A percentile compares a stretch with the other conserved stretches of the same genome.
Conservation (phyloP, 1,140 invertebrate species). For the Zaprionus lachaisei region DNA sequence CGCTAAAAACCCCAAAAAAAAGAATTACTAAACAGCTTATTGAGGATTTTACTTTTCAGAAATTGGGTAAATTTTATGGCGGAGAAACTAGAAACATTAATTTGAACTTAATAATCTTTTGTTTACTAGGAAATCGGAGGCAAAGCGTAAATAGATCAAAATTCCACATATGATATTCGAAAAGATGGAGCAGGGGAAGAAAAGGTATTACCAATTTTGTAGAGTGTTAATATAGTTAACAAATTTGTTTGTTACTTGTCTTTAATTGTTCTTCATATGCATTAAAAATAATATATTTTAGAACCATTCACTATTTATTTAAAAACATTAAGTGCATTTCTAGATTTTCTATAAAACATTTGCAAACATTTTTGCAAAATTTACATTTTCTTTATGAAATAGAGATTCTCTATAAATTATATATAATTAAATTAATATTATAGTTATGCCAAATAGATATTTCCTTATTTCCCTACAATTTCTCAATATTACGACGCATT, state of each 20-base stretch:
- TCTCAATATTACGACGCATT: constrained; percentile 1
- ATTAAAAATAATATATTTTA: neutral
- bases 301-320: neutral
- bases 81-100: constrained; percentile 2
- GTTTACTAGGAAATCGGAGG: neutral
- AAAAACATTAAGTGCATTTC: no score
- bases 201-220: neutral
- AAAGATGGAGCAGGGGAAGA: no score
- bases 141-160: neutral
- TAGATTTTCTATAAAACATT: no score
- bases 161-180: neutral
- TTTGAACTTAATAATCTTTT: neutral
- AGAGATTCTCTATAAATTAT: no score
- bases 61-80: constrained; percentile 17
- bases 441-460: no score
- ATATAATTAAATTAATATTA: no score
- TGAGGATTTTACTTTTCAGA: constrained; percentile 31
- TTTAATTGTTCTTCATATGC: neutral
- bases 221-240: neutral
- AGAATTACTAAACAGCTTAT: constrained; percentile 48
- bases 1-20: constrained; percentile 13
- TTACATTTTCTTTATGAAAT: no score
- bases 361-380: no score
- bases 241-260: no score
- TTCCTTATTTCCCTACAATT: neutral